These are phyloP conservation scores for Eulimnadia texana DNA, from an alignment of 1,140 invertebrate species.

Conservation along the genomic window DNA sequence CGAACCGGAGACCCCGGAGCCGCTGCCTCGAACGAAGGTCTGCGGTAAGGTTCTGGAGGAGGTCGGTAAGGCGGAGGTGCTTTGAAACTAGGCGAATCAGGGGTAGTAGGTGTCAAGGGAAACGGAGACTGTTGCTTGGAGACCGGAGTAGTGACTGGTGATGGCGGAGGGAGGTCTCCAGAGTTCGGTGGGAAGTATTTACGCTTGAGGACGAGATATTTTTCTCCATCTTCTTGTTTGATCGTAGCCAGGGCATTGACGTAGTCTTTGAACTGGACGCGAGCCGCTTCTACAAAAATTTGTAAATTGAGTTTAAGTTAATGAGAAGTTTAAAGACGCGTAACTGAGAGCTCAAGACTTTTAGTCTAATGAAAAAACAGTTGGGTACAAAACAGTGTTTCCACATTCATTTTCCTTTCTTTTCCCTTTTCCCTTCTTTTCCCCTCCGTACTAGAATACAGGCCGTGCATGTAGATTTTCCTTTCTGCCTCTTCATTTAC, in stretches of 20 bases:
- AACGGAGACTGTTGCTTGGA: conserved; percentile 16
- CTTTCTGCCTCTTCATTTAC: no score
- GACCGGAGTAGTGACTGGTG: conserved; percentile 15
- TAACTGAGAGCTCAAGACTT: no score
- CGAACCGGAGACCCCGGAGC: background rate
- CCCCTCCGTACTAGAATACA: no score
- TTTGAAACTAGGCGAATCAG: conserved; percentile 28
- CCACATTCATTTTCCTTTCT: no score
- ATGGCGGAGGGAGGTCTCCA: conserved; percentile 14
- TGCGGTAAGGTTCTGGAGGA: conserved; percentile 17
- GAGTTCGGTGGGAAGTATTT: conserved; percentile 42
- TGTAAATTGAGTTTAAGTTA: no score
- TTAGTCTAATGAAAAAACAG: no score
- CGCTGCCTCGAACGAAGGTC: background rate
- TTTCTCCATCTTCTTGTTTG: conserved; percentile 48
- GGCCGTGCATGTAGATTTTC: no score
- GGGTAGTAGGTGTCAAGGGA: conserved; percentile 21
- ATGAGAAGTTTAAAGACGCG: no score
- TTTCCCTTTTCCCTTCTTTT: no score
- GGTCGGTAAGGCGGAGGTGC: conserved; percentile 50
- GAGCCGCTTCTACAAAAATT: conserved; percentile 55
- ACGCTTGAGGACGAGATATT: conserved; percentile 65
- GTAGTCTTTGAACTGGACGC: conserved; percentile 75
- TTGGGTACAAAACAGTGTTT: no score
- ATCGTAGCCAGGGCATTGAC: conserved; percentile 76